Percentiles rank a stretch among this genome's conserved stretches.
Evolutionary conservation across 2,888 invertebrate species (phyloP).

Genomic region (Gerris lacustris): DNA sequence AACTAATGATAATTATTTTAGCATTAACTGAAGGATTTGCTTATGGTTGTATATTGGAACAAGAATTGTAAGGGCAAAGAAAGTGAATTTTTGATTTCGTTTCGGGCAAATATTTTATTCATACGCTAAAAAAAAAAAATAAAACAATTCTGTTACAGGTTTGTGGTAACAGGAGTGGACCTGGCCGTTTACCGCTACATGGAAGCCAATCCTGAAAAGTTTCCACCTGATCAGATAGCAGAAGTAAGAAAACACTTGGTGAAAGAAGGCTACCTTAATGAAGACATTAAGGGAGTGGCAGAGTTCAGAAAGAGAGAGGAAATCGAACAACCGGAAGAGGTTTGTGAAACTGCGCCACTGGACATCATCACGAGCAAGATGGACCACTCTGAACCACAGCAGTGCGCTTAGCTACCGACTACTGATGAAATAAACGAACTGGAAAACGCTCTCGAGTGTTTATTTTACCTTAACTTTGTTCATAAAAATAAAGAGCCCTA

Average conservation of each 20-base stretch:
- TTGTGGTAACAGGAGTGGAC: slow-evolving; percentile 64
- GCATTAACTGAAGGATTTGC: too few relatives aligned
- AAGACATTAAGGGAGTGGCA: slow-evolving; percentile 41
- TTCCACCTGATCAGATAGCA: slow-evolving; percentile 51
- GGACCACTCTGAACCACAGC: neutral
- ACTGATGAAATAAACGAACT: too few relatives aligned
- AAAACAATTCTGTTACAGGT: slow-evolving; percentile 51
- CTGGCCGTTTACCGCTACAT: slow-evolving; percentile 65
- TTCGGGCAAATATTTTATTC: too few relatives aligned
- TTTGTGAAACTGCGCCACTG: neutral
- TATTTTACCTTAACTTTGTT: too few relatives aligned
- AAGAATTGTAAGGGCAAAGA: too few relatives aligned
- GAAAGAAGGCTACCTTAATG: slow-evolving; percentile 49
- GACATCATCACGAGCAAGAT: neutral
- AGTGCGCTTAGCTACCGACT: too few relatives aligned
- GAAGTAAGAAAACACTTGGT: slow-evolving; percentile 56
- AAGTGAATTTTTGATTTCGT: too few relatives aligned
- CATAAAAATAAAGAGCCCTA: too few relatives aligned
- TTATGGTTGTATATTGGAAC: too few relatives aligned
- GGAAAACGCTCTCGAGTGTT: neutral
- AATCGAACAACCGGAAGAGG: slow-evolving; percentile 19
- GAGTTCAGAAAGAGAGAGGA: slow-evolving; percentile 24
- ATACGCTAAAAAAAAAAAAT: too few relatives aligned
- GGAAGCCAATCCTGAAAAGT: slow-evolving; percentile 57
- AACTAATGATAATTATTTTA: too few relatives aligned